Evolutionary conservation across 1,140 invertebrate genomes (phyloP).

Genomic region (Cydia strobilella): DNA sequence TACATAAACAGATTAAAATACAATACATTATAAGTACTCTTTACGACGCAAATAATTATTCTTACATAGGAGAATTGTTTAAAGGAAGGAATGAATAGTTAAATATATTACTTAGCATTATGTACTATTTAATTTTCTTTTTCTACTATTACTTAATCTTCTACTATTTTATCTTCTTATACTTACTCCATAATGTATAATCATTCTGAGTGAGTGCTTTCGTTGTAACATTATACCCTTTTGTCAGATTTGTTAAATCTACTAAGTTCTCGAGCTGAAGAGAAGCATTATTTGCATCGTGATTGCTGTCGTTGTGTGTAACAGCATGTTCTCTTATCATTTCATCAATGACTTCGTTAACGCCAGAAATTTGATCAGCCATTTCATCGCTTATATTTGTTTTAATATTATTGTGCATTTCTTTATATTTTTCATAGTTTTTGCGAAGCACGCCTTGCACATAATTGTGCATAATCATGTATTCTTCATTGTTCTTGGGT

Average conservation of each 20-base stretch:
- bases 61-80: too few species aligned
- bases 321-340: neutral
- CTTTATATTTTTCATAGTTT: slow-evolving; percentile 5
- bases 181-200: neutral
- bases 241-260: neutral
- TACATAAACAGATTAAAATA: too few species aligned
- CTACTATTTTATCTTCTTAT: neutral
- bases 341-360: slow-evolving; percentile 8
- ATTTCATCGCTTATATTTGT: neutral
- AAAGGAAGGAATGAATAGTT: too few species aligned
- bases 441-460: neutral
- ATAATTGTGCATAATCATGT: neutral
- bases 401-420: slow-evolving; percentile 11
- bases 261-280: neutral
- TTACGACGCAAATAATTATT: too few species aligned
- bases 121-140: too few species aligned
- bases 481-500: neutral
- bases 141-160: neutral
- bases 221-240: neutral
- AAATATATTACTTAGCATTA: too few species aligned
- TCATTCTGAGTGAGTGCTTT: neutral
- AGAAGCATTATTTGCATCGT: neutral
- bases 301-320: neutral
- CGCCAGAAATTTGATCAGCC: neutral
- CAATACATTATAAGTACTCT: too few species aligned